A percentile compares a stretch with the other conserved stretches of the same genome.
Evolutionary conservation across 1,140 invertebrate genomes (phyloP).

Genomic region (Drosophila chauvacae): DNA sequence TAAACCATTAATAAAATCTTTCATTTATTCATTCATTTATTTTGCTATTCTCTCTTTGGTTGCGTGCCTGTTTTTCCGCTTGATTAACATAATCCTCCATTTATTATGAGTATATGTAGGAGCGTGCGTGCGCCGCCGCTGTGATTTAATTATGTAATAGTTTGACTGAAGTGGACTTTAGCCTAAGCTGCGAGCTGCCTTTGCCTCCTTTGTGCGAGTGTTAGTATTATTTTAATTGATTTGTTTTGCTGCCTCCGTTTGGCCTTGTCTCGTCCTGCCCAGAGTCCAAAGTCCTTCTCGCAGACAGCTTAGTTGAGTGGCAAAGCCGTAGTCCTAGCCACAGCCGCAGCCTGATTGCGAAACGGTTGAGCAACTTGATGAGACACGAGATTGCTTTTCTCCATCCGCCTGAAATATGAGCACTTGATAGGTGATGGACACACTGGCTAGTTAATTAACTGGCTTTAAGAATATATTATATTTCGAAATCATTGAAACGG

Average conservation of each 20-base stretch:
- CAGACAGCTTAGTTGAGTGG: conserved; percentile 62
- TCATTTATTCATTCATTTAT: conserved; percentile 81
- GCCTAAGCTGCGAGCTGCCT: conserved; percentile 46
- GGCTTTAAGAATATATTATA: conserved; percentile 1
- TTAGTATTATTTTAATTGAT: conserved; percentile 73
- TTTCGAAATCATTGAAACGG: conserved; percentile 2
- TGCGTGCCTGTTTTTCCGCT: conserved; percentile 79
- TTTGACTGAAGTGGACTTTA: conserved; percentile 79
- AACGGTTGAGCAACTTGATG: conserved; percentile 49
- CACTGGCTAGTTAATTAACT: conserved; percentile 33
- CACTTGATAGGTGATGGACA: conserved; percentile 26
- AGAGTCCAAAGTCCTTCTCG: conserved; percentile 40
- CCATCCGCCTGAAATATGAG: conserved; percentile 21
- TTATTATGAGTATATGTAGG: conserved; percentile 65
- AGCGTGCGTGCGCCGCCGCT: conserved; percentile 37
- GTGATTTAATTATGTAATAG: conserved; percentile 83
- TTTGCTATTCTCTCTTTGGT: conserved; percentile 39
- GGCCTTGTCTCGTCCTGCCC: conserved; percentile 45
- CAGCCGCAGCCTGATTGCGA: conserved; percentile 47
- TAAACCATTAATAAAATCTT: conserved; percentile 82
- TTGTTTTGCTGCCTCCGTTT: conserved; percentile 62
- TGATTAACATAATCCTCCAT: conserved; percentile 83
- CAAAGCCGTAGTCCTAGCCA: conserved; percentile 8
- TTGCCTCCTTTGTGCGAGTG: conserved; percentile 10
- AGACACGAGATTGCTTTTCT: conserved; percentile 36